Percentiles rank a stretch among this genome's conserved stretches.
These are phyloP conservation scores for Acleris laterana DNA, from an alignment of 2,888 invertebrate species.

Conservation along the genomic window DNA sequence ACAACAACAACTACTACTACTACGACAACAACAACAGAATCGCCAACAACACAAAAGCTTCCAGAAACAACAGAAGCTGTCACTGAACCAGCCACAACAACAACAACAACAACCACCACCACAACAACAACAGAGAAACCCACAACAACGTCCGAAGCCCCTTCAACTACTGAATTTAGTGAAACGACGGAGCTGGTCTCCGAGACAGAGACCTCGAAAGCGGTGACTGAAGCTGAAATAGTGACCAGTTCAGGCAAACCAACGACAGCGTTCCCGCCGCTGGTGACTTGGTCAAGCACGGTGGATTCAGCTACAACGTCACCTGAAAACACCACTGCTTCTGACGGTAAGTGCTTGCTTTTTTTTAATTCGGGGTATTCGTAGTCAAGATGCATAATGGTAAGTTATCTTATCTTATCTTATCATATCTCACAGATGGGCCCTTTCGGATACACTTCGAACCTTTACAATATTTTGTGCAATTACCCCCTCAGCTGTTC, in stretches of 20 bases:
- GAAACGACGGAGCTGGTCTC: conserved; percentile 47
- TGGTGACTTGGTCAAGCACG: conserved; percentile 82
- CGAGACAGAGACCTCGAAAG: conserved; percentile 54
- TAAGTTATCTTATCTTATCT: too few species aligned
- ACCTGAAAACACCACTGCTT: conserved; percentile 57
- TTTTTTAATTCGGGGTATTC: too few species aligned
- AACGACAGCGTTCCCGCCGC: conserved; percentile 62
- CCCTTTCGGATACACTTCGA: too few species aligned
- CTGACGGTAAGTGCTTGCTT: conserved; percentile 57
- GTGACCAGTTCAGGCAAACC: conserved; percentile 44
- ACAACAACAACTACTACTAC: conserved; percentile 46
- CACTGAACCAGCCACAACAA: conserved; percentile 40
- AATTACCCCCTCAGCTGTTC: too few species aligned
- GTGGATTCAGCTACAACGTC: conserved; percentile 63
- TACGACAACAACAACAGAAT: conserved; percentile 36
- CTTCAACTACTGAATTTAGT: conserved; percentile 39
- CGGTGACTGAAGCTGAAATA: conserved; percentile 52
- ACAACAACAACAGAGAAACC: conserved; percentile 37
- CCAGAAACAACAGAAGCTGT: conserved; percentile 41
- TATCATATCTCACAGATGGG: too few species aligned
- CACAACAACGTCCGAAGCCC: conserved; percentile 8
- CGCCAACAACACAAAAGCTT: conserved; percentile 35
- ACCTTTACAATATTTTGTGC: too few species aligned
- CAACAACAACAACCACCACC: conserved; percentile 39
- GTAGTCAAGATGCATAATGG: too few species aligned